phyloP scores from a whole-genome alignment of 2,113 vertebrate species.

The Fregata magnificens region DNA sequence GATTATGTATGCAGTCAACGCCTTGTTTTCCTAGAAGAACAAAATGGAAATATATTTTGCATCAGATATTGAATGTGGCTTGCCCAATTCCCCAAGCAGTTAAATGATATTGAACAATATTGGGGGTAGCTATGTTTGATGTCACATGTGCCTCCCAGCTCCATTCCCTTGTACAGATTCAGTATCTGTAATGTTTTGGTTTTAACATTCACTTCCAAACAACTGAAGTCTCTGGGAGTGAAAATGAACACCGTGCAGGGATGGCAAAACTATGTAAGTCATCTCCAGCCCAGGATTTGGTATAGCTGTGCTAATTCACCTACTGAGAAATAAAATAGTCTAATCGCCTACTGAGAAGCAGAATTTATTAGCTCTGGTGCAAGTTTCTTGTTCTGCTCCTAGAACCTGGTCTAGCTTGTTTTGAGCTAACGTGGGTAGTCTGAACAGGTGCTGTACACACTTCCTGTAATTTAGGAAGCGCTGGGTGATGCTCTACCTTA shows the following conservation, averaged over 20 bases:
- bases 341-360: neutral
- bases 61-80: neutral
- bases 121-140: neutral
- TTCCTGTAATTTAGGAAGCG: neutral
- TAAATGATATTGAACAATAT: neutral
- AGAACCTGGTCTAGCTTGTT: conserved; percentile 5
- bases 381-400: neutral
- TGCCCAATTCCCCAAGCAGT: neutral
- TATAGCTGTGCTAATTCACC: neutral
- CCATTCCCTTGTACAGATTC: neutral
- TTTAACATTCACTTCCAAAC: neutral
- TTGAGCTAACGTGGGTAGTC: neutral
- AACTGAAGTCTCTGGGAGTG: neutral
- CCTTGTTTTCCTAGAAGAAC: neutral
- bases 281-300: neutral
- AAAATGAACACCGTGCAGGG: neutral
- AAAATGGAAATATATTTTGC: neutral
- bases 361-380: conserved; percentile 2
- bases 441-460: neutral
- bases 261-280: neutral
- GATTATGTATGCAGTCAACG: neutral
- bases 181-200: neutral
- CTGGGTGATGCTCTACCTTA: neutral
- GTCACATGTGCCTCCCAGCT: neutral
- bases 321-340: neutral